Percentiles rank a stretch among this genome's conserved stretches.
These are phyloP conservation scores for Cinclus cinclus DNA, from an alignment of 2,113 vertebrate species.

Conservation along the genomic window DNA sequence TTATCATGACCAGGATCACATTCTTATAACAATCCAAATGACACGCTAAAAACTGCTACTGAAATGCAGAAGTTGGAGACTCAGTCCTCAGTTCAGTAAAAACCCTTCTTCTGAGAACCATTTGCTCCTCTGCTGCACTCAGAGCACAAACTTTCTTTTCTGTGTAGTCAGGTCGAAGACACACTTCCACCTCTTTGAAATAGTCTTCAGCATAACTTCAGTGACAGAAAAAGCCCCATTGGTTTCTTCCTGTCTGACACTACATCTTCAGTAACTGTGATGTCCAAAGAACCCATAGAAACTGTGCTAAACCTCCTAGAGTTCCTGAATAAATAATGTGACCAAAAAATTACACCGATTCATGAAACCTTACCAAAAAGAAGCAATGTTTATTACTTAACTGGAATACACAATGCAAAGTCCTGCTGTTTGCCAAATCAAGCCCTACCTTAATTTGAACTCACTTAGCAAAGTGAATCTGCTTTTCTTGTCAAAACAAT, in stretches of 20 bases:
- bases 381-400: neutral
- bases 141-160: neutral
- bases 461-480: neutral
- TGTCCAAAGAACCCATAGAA: neutral
- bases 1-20: conserved; percentile 69
- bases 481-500: neutral
- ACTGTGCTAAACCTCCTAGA: neutral
- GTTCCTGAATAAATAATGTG: neutral
- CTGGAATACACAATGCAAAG: neutral
- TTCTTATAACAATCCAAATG: conserved; percentile 62
- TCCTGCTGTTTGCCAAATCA: neutral
- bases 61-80: neutral
- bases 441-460: neutral
- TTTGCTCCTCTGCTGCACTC: neutral
- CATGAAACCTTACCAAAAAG: neutral
- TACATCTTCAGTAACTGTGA: neutral
- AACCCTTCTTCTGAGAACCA: neutral
- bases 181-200: neutral
- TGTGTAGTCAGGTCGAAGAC: neutral
- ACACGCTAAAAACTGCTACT: conserved; percentile 7
- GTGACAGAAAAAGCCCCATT: neutral
- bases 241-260: neutral
- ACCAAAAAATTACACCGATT: neutral
- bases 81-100: neutral
- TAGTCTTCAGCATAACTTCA: neutral